Evolutionary conservation across 2,113 vertebrate species (phyloP).

Genomic region (Colius striatus): DNA sequence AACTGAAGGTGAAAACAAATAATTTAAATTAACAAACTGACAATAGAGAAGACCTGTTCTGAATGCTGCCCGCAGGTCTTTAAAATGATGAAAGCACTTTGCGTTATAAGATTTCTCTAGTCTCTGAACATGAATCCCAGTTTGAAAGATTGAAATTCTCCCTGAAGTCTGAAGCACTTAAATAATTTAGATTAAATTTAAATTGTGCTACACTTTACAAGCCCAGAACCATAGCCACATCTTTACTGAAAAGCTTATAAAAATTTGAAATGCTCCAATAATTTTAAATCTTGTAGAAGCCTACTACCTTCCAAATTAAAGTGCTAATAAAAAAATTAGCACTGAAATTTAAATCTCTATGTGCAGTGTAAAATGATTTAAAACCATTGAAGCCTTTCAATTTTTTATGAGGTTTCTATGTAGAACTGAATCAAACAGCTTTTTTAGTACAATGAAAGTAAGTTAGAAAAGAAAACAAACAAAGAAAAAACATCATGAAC

Average conservation of each 20-base stretch:
- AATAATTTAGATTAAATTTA: slow-evolving; percentile 83
- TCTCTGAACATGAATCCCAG: slow-evolving; percentile 58
- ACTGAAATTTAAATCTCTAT: slow-evolving; percentile 76
- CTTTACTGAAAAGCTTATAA: slow-evolving; percentile 79
- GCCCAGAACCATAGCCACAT: slow-evolving; percentile 65
- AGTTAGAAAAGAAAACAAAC: slow-evolving; percentile 56
- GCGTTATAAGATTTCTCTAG: slow-evolving; percentile 51
- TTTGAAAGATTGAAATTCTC: slow-evolving; percentile 72
- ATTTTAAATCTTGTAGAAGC: slow-evolving; percentile 81
- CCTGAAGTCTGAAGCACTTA: slow-evolving; percentile 69
- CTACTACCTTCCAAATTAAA: slow-evolving; percentile 76
- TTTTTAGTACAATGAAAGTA: slow-evolving; percentile 60
- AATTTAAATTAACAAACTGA: slow-evolving; percentile 71
- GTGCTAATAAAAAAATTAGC: slow-evolving; percentile 78
- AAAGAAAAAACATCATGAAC: slow-evolving; percentile 6
- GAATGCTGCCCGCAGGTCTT: slow-evolving; percentile 37
- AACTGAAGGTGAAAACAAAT: slow-evolving; percentile 60
- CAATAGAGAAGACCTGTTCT: slow-evolving; percentile 10
- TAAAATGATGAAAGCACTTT: slow-evolving; percentile 54
- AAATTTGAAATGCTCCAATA: slow-evolving; percentile 81
- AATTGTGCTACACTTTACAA: slow-evolving; percentile 75
- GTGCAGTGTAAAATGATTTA: slow-evolving; percentile 73
- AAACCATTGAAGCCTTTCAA: slow-evolving; percentile 76
- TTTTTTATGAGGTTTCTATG: slow-evolving; percentile 74
- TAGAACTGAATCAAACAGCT: slow-evolving; percentile 63